Base-by-base conservation (phyloP, 2,888 invertebrate species). In the Lasioglossum pauxillum region DNA sequence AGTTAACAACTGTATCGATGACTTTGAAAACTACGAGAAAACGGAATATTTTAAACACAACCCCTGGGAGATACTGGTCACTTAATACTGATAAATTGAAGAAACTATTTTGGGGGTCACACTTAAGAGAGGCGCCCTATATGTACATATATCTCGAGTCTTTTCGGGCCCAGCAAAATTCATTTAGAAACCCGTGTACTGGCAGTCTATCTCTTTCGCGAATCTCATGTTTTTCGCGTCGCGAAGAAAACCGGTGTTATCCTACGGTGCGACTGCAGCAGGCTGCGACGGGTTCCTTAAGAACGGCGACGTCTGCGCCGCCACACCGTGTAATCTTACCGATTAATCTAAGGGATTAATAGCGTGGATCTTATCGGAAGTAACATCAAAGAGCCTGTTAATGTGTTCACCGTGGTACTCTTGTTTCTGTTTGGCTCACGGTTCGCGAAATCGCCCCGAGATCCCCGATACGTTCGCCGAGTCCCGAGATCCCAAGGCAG, bases 341-440 rank as follows among this genome's bases (percentile, higher is more conserved):
- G 82, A 80, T 67, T 67, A 67, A 67, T 80, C 57, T 46, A 14
- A 12, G 10, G 8, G 31, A 71, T 41, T 78, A 82, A 82, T 60
- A 72, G 60, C 27, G 46, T 2, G n/a, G 8, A 82, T 82, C n/a
- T 82, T 74, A 74, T 74, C 74, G 67, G 16, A 49, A 73, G 44
- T 23, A 53, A 41, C 7, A 69, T 75, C 80, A 10, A 46, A 69
- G 69, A 16, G 46, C 38, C 81, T 10, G 46, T 78, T 82, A 82
- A 82, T 60, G 77, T 64, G 72, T 82, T 60, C 57, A 7, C 60
- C 23, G 4, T 60, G 31, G 38, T 57, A 80, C n/a, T 38, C 14
- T n/a, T 44, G 19, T n/a, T 44, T 4, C 49, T 72, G 72, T 72
- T 72, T 72, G 41, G 44, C 41, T 67, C 41, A 31, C 44, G 14